phyloP scores from a whole-genome alignment of 1,140 invertebrate species.

The Ceratitis capitata region DNA sequence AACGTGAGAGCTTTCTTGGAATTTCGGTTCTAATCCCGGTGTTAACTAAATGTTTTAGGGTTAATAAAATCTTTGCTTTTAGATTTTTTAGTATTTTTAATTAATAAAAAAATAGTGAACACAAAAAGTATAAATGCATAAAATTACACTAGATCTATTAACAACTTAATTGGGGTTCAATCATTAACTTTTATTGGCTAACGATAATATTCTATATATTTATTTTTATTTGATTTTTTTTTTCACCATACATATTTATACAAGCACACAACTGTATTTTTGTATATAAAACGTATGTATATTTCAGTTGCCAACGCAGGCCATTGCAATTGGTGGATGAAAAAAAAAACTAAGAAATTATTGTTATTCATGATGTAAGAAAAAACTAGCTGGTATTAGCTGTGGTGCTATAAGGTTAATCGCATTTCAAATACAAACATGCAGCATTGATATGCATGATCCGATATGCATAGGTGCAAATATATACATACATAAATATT shows the following conservation, averaged over 20 bases:
- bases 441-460: not conserved
- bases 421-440: not conserved
- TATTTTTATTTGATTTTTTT: not conserved
- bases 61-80: too few relatives aligned
- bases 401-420: slow-evolving; percentile 24
- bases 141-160: slow-evolving; percentile 39
- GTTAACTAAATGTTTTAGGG: too few relatives aligned
- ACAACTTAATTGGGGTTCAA: slow-evolving; percentile 39
- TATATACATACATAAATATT: not conserved
- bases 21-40: too few relatives aligned
- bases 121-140: slow-evolving; percentile 28
- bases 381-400: slow-evolving; percentile 33
- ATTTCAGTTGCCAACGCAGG: not conserved
- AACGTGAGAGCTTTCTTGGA: too few relatives aligned
- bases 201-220: slow-evolving; percentile 15
- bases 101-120: slow-evolving; percentile 17
- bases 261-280: not conserved
- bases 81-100: not conserved
- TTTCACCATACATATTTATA: not conserved
- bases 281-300: not conserved
- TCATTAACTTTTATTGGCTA: slow-evolving; percentile 38
- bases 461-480: not conserved
- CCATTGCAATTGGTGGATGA: not conserved
- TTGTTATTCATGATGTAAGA: slow-evolving; percentile 30
- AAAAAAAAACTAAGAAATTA: slow-evolving; percentile 29